Conservation (phyloP, 2,113 vertebrate genomes). For the Varanus komodoensis region DNA sequence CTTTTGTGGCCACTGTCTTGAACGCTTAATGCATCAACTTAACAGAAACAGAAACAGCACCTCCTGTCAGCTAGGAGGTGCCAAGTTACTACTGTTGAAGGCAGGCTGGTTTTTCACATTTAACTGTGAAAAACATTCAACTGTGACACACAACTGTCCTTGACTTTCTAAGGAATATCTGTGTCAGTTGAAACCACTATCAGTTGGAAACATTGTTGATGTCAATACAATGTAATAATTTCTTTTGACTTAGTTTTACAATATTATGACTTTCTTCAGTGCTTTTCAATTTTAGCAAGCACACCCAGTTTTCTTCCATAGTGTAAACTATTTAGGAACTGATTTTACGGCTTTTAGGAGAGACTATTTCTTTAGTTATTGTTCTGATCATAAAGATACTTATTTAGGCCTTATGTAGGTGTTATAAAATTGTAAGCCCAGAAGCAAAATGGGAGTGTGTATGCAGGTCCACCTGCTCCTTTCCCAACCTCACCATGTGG, state of each 20-base stretch:
- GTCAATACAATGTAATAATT: background rate
- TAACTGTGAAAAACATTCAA: background rate
- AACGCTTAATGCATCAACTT: background rate
- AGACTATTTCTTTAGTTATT: background rate
- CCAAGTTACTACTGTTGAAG: conserved; percentile 13
- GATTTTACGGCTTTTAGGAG: background rate
- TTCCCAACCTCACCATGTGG: too few relatives aligned
- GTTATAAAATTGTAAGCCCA: too few relatives aligned
- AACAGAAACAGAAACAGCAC: conserved; percentile 1
- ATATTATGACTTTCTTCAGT: background rate
- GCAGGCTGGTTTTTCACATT: conserved; percentile 13
- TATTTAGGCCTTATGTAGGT: background rate
- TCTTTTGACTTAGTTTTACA: background rate
- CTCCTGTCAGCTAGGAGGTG: conserved; percentile 6
- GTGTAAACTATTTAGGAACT: background rate
- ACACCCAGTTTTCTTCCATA: background rate
- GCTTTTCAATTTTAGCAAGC: too few relatives aligned
- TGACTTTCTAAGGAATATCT: conserved; percentile 48
- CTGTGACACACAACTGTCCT: conserved; percentile 11
- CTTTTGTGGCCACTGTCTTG: background rate
- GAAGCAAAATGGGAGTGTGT: too few relatives aligned
- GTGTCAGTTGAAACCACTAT: conserved; percentile 23
- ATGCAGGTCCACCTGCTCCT: too few relatives aligned
- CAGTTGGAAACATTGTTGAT: conserved; percentile 30
- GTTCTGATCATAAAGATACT: background rate